Evolutionary conservation across 2,113 vertebrate species (phyloP).

Genomic region (Galeopterus variegatus): DNA sequence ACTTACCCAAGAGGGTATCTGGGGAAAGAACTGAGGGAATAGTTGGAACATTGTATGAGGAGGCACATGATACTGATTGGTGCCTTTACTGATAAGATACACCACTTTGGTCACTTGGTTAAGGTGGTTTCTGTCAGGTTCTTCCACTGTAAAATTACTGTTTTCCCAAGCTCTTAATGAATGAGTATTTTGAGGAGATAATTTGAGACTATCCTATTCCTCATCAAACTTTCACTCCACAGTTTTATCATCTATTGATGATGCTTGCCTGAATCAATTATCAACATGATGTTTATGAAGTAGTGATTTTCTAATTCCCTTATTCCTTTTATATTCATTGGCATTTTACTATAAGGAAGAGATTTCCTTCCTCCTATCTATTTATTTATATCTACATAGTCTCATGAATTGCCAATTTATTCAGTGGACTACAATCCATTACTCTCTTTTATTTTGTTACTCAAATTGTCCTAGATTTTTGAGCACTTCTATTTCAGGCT

Average conservation of each 20-base stretch:
- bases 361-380: not conserved
- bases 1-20: not conserved
- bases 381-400: not conserved
- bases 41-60: not conserved
- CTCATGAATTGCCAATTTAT: not conserved
- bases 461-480: not conserved
- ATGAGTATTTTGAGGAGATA: slow-evolving; percentile 47
- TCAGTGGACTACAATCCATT: not conserved
- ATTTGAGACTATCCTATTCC: not conserved
- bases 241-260: slow-evolving; percentile 14
- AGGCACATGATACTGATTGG: not conserved
- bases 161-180: not conserved
- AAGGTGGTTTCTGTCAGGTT: not conserved
- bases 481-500: not conserved
- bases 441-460: not conserved
- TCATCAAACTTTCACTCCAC: not conserved
- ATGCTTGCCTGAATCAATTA: not conserved
- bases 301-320: not conserved
- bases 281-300: not conserved
- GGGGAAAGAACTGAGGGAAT: not conserved
- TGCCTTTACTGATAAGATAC: not conserved
- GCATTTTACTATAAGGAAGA: not conserved
- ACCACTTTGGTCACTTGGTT: not conserved
- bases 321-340: not conserved
- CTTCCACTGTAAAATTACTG: not conserved